Evolutionary conservation across 2,888 invertebrate genomes (phyloP).

Genomic region (Apoda limacodes): DNA sequence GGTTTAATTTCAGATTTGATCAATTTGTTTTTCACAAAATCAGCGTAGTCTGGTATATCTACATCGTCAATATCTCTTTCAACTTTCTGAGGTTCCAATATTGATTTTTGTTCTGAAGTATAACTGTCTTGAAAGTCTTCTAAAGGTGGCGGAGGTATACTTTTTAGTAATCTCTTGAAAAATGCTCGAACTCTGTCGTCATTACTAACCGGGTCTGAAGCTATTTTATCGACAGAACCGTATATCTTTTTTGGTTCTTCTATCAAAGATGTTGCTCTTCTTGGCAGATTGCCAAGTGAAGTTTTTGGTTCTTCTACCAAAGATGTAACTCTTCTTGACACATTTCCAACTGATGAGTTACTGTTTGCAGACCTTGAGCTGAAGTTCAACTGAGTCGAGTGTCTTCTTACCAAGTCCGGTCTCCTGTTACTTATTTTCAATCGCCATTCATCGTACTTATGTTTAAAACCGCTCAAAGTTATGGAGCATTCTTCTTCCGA

Average conservation of each 20-base stretch:
- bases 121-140: constrained; percentile 25
- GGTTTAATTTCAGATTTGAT: constrained; percentile 23
- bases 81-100: constrained; percentile 16
- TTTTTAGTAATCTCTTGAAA: constrained; percentile 40
- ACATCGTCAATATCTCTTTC: constrained; percentile 31
- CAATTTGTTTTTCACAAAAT: constrained; percentile 41
- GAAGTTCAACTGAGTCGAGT: constrained; percentile 28
- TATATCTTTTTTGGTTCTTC: too few species aligned
- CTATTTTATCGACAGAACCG: too few species aligned
- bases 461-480: constrained; percentile 42
- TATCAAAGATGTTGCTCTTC: too few species aligned
- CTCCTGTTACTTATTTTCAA: constrained; percentile 41
- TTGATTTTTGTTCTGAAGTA: constrained; percentile 21
- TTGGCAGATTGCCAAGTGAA: constrained; percentile 10
- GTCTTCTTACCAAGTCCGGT: constrained; percentile 32
- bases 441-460: constrained; percentile 49
- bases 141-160: constrained; percentile 45
- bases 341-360: constrained; percentile 26
- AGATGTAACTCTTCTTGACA: constrained; percentile 28
- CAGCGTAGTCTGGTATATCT: constrained; percentile 41
- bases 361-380: constrained; percentile 26
- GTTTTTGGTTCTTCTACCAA: constrained; percentile 22
- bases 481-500: constrained; percentile 55
- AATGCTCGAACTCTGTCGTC: constrained; percentile 41
- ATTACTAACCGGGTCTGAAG: constrained; percentile 19